Base-by-base conservation (phyloP, 2,888 invertebrate genomes). In the Lordiphosa andalusiaca region DNA sequence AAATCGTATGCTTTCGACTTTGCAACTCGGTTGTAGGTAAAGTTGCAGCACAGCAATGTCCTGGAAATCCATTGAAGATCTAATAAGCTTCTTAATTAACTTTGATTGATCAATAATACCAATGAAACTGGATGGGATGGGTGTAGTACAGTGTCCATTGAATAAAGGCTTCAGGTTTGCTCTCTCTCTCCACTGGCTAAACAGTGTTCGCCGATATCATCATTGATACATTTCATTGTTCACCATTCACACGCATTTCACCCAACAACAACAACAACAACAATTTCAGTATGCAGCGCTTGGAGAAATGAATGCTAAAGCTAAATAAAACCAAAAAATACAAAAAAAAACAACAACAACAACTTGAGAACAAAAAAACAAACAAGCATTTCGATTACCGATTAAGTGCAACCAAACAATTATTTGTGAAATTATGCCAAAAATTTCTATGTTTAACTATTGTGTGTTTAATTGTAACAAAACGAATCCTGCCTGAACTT, bases 401-500 rank as follows among this genome's bases (percentile, higher is more conserved):
- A 67, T 30, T 67, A 67, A 67, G 67, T 67, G 57, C 67, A 42
- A 50, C 35, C 38, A 61, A 52, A 61, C 41, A 46, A 49, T 58
- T 69, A 71, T 59, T 59, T 60, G 55, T 70, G 48, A 58, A 53
- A 51, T 46, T 21, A 62, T 44, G 33, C 30, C 44, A 30, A 62
- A 62, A 72, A 76, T 65, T 71, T 73, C 61, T 55, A 36, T 42
- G 42, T 25, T 52, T 50, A 30, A 59, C 56, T 67, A 67, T 66
- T 80, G 68, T 77, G 80, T 80, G 78, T 75, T 63, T 70, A 71
- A 74, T 80, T 71, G 54, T 71, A 69, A 70, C 77, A 80, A 71
- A 84, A 70, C 77, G 81, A 71, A 84, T 84, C 86, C 84, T 84
- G 88, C 88, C 86, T 87, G 88, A 85, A 87, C 88, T 88, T 90